phyloP scores from a whole-genome alignment of 2,797 vertebrate species.

The Sphenopsis melanotis region DNA sequence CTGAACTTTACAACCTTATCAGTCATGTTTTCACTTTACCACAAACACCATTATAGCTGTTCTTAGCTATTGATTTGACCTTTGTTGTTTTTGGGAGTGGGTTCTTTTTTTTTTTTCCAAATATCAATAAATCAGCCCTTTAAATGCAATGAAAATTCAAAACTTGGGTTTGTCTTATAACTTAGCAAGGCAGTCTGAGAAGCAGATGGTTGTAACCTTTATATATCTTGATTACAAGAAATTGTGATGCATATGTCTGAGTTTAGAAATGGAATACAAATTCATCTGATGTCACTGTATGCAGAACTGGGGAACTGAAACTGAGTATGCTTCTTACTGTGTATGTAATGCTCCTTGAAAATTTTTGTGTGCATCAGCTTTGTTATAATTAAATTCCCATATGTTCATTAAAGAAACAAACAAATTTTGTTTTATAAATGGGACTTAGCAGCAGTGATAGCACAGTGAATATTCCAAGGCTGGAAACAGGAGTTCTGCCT shows the following conservation, averaged over 20 bases:
- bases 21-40: conserved; percentile 21
- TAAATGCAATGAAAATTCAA: conserved; percentile 61
- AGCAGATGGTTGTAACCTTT: conserved; percentile 11
- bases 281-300: neutral
- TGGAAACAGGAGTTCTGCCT: neutral
- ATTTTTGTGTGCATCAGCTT: neutral
- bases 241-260: neutral
- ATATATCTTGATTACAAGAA: neutral
- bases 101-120: neutral
- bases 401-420: neutral
- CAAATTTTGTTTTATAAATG: neutral
- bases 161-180: conserved; percentile 43
- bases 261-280: neutral
- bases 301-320: neutral
- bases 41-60: conserved; percentile 18
- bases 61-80: conserved; percentile 69
- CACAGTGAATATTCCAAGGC: neutral
- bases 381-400: neutral
- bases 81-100: conserved; percentile 12
- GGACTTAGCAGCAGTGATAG: neutral
- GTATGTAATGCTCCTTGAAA: neutral
- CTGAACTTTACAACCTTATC: conserved; percentile 58
- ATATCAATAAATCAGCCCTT: conserved; percentile 54
- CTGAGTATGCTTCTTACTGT: neutral
- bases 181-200: neutral